Base-by-base conservation (phyloP, 2,113 vertebrate species). In the Vicugna pacos region DNA sequence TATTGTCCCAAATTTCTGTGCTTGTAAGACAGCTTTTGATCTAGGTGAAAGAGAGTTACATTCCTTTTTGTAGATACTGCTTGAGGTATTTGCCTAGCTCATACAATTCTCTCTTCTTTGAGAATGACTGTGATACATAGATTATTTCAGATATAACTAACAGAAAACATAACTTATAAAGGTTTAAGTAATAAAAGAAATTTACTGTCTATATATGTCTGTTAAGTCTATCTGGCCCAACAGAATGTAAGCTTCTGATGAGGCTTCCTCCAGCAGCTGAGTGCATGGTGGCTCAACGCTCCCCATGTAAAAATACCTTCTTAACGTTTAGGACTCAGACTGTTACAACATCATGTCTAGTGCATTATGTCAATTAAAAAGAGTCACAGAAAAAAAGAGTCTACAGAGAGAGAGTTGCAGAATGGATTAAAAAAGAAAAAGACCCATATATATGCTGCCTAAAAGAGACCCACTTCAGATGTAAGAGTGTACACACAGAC, bases 161-260 rank as follows among this genome's bases (percentile, higher is more conserved):
- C 30, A 48, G 46, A 64, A 72, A 70, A 56, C 22, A n/a, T 11
- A 85, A 46, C 14, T 35, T 86, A 70, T 54, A 3, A 64, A 67
- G 54, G 35, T 81, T 81, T 86, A 56, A 46, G 32, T 76, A 91
- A 91, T 81, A 58, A 85, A 90, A 48, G 54, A 83, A 86, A 90
- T 54, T 77, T 82, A 52, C 9, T 65, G 28, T 52, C 26, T 52
- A n/a, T 73, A 62, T 28, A 42, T 46, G 19, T 24, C 56, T 62
- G 32, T 62, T 38, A 73, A 83, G 24, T 62, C n/a, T 22, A 52
- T 54, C 16, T 83, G 24, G 56, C 65, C 46, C n/a, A n/a, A 82
- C 2, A 72, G 69, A 75, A 48, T 13, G 4, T 54, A 77, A 87
- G 64, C 62, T 67, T 73, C 22, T 87, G 38, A 15, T 14, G 24